A percentile compares a stretch with the other conserved stretches of the same genome.
phyloP scores from a whole-genome alignment of 2,113 vertebrate species.

The Crotalus horridus region DNA sequence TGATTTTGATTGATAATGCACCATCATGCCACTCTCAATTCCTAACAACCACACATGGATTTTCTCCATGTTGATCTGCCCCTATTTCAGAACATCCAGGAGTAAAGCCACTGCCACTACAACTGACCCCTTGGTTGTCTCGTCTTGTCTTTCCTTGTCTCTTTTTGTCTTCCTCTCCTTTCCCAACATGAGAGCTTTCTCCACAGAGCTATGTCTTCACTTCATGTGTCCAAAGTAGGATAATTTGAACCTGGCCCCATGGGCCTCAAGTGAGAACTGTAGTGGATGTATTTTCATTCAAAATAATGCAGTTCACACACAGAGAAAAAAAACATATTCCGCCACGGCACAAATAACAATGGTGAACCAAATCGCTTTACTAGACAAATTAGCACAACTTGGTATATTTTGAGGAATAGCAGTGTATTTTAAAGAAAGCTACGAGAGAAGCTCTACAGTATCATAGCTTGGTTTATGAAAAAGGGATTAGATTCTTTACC shows the following conservation, averaged over 20 bases:
- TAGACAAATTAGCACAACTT: not conserved
- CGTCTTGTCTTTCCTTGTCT: not conserved
- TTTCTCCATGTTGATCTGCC: not conserved
- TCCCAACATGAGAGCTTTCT: not conserved
- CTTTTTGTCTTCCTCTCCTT: not conserved
- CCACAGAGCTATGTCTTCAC: not conserved
- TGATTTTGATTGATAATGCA: not conserved
- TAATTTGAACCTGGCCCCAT: not conserved
- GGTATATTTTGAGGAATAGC: not conserved
- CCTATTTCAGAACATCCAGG: not conserved
- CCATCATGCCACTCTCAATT: not conserved
- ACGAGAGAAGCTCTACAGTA: not conserved
- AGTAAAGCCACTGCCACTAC: not conserved
- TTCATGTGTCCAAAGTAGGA: not conserved
- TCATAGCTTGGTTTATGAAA: not conserved
- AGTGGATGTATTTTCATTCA: not conserved
- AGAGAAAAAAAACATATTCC: not conserved
- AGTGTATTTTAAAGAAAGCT: not conserved
- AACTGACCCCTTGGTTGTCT: not conserved
- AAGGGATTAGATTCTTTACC: not conserved
- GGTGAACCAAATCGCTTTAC: not conserved
- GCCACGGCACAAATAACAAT: not conserved
- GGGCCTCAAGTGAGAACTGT: not conserved
- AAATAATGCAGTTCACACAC: not conserved
- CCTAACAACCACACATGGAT: not conserved